Percentiles rank a stretch among this genome's conserved stretches.
phyloP scores from a whole-genome alignment of 2,888 invertebrate genomes.

The Hipparchia semele region DNA sequence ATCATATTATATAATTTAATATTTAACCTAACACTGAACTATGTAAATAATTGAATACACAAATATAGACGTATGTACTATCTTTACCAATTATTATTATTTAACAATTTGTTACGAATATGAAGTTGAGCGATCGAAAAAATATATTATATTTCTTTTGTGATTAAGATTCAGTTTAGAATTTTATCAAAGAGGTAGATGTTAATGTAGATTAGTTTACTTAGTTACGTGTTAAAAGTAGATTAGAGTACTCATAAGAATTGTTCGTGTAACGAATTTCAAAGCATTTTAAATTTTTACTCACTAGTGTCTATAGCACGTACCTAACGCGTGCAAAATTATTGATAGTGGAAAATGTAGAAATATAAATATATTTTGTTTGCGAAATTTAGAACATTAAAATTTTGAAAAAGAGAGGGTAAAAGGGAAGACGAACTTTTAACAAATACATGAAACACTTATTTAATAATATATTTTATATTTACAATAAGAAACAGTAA shows the following conservation, averaged over 20 bases:
- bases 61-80: conserved; percentile 3
- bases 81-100: conserved; percentile 1
- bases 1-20: conserved; percentile 13
- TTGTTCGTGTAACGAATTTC: conserved; percentile 43
- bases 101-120: conserved; percentile 6
- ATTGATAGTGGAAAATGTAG: neutral
- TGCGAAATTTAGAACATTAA: neutral
- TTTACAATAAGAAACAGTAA: conserved; percentile 29
- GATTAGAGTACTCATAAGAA: conserved; percentile 70
- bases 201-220: conserved; percentile 35
- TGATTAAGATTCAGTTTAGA: conserved; percentile 44
- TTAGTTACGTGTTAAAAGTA: conserved; percentile 51
- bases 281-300: neutral
- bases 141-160: conserved; percentile 15
- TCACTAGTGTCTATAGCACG: neutral
- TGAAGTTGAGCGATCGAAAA: conserved; percentile 21
- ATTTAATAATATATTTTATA: conserved; percentile 21
- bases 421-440: conserved; percentile 49
- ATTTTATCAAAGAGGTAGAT: conserved; percentile 65
- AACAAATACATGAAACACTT: conserved; percentile 29
- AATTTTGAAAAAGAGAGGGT: conserved; percentile 32
- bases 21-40: conserved; percentile 23
- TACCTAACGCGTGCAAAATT: neutral
- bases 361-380: neutral
- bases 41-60: conserved; percentile 7